Conservation (phyloP, 2,888 invertebrate genomes). For the Auanema sp. region DNA sequence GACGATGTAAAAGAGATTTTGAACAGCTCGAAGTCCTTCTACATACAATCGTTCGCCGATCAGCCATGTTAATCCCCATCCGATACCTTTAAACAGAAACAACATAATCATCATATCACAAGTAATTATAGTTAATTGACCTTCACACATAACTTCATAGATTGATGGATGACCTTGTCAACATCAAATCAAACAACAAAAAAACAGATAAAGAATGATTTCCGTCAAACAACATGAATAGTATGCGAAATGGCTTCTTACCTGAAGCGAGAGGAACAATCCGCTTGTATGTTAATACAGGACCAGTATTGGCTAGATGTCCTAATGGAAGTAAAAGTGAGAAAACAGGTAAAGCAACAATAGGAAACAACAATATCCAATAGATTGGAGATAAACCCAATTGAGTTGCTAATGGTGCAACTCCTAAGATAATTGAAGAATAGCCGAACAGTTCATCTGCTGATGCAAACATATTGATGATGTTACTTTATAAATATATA, state of each 20-base stretch:
- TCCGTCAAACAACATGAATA: not conserved
- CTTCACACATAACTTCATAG: not conserved
- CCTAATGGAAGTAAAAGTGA: slow-evolving; percentile 38
- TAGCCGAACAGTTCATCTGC: slow-evolving; percentile 33
- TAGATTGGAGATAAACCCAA: slow-evolving; percentile 18
- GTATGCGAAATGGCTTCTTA: too few species aligned
- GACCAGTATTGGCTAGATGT: slow-evolving; percentile 30
- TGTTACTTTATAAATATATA: not conserved
- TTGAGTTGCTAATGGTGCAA: slow-evolving; percentile 32
- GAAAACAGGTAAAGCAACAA: slow-evolving; percentile 43
- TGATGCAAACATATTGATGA: not conserved
- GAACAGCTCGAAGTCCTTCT: slow-evolving; percentile 34
- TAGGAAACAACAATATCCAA: slow-evolving; percentile 43
- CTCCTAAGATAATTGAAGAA: slow-evolving; percentile 27
- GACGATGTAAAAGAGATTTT: slow-evolving; percentile 36
- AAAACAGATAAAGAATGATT: not conserved
- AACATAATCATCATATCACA: slow-evolving; percentile 2
- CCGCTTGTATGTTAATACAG: slow-evolving; percentile 39
- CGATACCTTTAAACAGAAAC: slow-evolving; percentile 31
- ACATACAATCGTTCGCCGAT: slow-evolving; percentile 35
- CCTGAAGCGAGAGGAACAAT: slow-evolving; percentile 45
- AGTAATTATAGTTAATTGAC: not conserved
- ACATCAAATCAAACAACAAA: not conserved
- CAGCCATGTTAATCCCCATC: slow-evolving; percentile 49
- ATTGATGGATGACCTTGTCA: slow-evolving; percentile 1